Base-by-base conservation (phyloP, 2,797 vertebrate genomes). In the Coendou prehensilis region DNA sequence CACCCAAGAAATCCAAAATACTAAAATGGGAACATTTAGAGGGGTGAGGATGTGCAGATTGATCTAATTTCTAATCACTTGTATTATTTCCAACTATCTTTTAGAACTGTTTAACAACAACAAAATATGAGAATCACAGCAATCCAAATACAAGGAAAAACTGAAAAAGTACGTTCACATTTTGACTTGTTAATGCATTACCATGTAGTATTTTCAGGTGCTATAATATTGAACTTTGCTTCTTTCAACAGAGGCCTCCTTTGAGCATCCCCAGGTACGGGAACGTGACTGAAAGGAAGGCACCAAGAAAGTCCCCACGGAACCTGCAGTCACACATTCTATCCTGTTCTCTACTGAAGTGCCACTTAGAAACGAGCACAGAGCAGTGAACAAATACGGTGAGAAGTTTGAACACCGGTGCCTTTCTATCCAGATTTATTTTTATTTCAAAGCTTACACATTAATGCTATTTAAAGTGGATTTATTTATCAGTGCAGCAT, bases 401-500 rank as follows among this genome's bases (percentile, higher is more conserved):
- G 56, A 91, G 83, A 97, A 94, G 54, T 93, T 13, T 75, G 64
- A 92, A 91, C 50, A 50, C n/a, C 41, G 5, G 20, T 45, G 17
- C 17, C 64, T 76, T 80, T 86, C 78, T 63, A 18, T 4, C 41
- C 69, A 79, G 67, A 85, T 91, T 88, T 76, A 80, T 71, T 91
- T 91, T 82, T 90, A 86, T 87, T 90, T 83, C 75, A 93, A 91
- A 92, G 57, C 28, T 83, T 63, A 75, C 28, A 57, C 20, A 63
- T 80, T 28, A 47, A 89, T 63, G 14, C 9, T 54, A 56, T 41
- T 89, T 76, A 92, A 95, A 92, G 81, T 75, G 30, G 37, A 76
- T 69, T 93, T 93, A 87, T 94, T 94, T 83, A 95, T 63, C 91
- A 86, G 9, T 45, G 33, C 18, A 54, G 64, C 47, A 69, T 80